Conservation (phyloP, 2,797 vertebrate species). For the Geotrypetes seraphini region DNA sequence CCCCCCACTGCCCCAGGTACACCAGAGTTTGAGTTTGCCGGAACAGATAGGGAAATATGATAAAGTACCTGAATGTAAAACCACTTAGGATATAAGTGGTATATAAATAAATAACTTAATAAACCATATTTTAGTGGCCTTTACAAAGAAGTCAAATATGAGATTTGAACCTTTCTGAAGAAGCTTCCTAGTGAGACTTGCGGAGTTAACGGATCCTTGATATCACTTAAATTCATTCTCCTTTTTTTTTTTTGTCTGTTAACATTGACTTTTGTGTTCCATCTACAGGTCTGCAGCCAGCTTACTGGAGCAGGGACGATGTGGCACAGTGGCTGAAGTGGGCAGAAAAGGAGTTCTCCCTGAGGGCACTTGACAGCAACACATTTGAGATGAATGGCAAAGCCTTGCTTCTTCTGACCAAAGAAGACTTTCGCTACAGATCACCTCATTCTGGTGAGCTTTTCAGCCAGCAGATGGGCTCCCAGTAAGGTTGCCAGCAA, state of each 20-base stretch:
- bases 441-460: constrained; percentile 86
- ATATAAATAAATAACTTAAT: too few species aligned
- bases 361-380: constrained; percentile 81
- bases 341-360: constrained; percentile 89
- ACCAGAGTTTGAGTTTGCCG: too few species aligned
- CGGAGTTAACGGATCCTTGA: too few species aligned
- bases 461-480: neutral
- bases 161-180: too few species aligned
- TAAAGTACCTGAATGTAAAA: too few species aligned
- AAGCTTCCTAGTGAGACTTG: too few species aligned
- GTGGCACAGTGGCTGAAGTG: constrained; percentile 91
- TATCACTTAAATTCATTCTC: constrained; percentile 1
- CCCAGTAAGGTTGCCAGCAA: too few species aligned
- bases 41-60: too few species aligned
- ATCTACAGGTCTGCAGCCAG: constrained; percentile 76
- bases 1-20: too few species aligned
- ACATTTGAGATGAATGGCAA: constrained; percentile 97
- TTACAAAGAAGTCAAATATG: too few species aligned
- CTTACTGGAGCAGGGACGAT: constrained; percentile 89
- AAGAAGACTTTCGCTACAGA: constrained; percentile 95
- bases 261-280: neutral
- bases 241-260: neutral
- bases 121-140: too few species aligned
- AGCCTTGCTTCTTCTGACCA: constrained; percentile 91
- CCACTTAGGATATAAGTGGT: too few species aligned